A percentile compares a stretch with the other conserved stretches of the same genome.
These are phyloP conservation scores for Myodes glareolus DNA, from an alignment of 2,113 vertebrate genomes.

Conservation along the genomic window DNA sequence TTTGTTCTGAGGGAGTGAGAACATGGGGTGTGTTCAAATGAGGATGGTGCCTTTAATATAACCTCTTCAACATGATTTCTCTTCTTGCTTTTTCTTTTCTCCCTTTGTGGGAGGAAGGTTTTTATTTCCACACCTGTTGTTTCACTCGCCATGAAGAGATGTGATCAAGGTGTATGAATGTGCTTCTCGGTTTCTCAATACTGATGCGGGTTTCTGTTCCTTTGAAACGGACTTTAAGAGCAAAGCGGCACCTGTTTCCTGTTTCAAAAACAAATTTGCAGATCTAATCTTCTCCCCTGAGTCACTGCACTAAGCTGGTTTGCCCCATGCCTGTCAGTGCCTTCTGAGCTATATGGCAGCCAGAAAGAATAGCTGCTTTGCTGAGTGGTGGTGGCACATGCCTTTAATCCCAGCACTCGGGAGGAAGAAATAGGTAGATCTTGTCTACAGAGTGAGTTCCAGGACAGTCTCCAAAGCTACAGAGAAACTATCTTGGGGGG, in stretches of 20 bases:
- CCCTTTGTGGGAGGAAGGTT: not conserved
- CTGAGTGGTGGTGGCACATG: too few species aligned
- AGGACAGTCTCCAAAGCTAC: too few species aligned
- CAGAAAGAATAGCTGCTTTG: not conserved
- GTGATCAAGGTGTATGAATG: not conserved
- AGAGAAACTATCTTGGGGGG: too few species aligned
- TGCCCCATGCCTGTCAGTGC: not conserved
- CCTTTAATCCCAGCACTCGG: too few species aligned
- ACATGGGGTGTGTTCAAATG: not conserved
- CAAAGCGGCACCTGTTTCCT: slow-evolving; percentile 49
- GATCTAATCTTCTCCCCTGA: not conserved
- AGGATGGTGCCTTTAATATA: not conserved
- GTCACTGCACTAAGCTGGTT: slow-evolving; percentile 35
- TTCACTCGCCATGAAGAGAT: slow-evolving; percentile 47
- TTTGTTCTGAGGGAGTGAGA: slow-evolving; percentile 3
- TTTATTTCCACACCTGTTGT: slow-evolving; percentile 41
- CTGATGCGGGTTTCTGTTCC: slow-evolving; percentile 49
- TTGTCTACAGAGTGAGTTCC: too few species aligned
- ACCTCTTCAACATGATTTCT: slow-evolving; percentile 33
- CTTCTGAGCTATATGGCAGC: slow-evolving; percentile 17
- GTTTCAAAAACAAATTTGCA: slow-evolving; percentile 62
- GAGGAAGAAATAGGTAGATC: too few species aligned
- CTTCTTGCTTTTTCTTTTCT: slow-evolving; percentile 7
- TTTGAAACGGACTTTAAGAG: slow-evolving; percentile 63
- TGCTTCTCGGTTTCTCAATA: slow-evolving; percentile 21